Evolutionary conservation across 2,888 invertebrate species (phyloP), one percentile per base, ranked within the genome.

Genomic region (Creontiades dilutus): DNA sequence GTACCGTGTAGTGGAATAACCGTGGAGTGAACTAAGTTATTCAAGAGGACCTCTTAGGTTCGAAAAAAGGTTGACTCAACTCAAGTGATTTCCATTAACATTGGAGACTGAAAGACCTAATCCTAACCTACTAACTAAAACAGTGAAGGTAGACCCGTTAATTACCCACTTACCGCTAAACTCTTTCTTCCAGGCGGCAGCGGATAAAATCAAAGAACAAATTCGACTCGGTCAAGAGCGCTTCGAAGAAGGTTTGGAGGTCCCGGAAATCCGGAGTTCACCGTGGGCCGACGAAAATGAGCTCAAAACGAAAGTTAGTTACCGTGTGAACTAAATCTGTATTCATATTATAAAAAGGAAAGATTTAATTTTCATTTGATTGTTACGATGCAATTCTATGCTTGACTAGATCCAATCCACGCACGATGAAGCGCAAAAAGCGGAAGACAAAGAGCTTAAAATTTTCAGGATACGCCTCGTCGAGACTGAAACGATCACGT

Each of bases 251-350:
- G 52, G 75, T 37, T 48, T 27, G 19, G 68, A 48, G 46, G 14
- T 86, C 19, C 14, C 68, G 5, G 86, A 86, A 86, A 16, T 28
- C 7, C 47, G n/a, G 14, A 76, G 68, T 28, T 46, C 68, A 0
- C 68, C 37, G 2, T 86, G 86, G 86, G 86, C 76, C 19, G 86
- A 86, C 47, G 86, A 86, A 19, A 68, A 76, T 23, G 86, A 86
- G 47, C 27, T 86, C 46, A 86, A 76, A 75, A 46, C 7, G 46
- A 86, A 75, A n/a, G 86, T 86, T 37, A 37, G 7, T 37, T 37
- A 37, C 7, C 2, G 47, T 68, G 68, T 16, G 1, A 52, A 12
- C 52, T 2, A 48, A 48, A 48, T 48, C 48, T 11, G n/a, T n/a
- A n/a, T n/a, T n/a, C n/a, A n/a, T n/a, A n/a, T n/a, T n/a, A n/a